Evolutionary conservation across 64 coral and sea anemone genomes (phyloP).

Genomic region (Orbicella faveolata): DNA sequence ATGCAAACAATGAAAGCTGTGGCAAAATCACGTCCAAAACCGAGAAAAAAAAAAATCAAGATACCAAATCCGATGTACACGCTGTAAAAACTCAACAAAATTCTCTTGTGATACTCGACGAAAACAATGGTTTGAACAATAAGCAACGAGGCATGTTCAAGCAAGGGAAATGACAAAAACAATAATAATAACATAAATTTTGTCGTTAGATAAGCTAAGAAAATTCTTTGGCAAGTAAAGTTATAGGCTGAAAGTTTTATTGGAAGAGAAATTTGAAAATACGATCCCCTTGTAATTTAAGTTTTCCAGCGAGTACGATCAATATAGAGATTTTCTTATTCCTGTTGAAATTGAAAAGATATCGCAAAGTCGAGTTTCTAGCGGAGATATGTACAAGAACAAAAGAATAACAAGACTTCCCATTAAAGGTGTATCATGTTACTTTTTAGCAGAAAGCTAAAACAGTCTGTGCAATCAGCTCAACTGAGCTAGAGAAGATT

Average conservation of each 20-base stretch:
- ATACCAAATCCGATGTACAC: not conserved
- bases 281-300: not conserved
- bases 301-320: no score
- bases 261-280: not conserved
- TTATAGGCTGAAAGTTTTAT: not conserved
- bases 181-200: not conserved
- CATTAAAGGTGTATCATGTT: not conserved
- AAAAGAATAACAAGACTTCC: not conserved
- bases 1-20: not conserved
- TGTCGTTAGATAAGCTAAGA: not conserved
- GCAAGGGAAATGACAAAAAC: not conserved
- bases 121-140: conserved; percentile 18
- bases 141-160: not conserved
- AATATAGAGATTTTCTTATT: not conserved
- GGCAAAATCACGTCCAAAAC: not conserved
- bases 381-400: not conserved
- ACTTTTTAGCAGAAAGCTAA: not conserved
- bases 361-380: not conserved
- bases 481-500: not conserved
- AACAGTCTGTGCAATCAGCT: not conserved
- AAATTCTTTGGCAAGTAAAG: not conserved
- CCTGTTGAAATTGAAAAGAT: not conserved
- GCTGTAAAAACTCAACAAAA: not conserved
- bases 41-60: not conserved
- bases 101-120: not conserved